A percentile compares a stretch with the other conserved stretches of the same genome.
These are phyloP conservation scores for Macropis europaea DNA, from an alignment of 2,888 invertebrate genomes.

Conservation along the genomic window DNA sequence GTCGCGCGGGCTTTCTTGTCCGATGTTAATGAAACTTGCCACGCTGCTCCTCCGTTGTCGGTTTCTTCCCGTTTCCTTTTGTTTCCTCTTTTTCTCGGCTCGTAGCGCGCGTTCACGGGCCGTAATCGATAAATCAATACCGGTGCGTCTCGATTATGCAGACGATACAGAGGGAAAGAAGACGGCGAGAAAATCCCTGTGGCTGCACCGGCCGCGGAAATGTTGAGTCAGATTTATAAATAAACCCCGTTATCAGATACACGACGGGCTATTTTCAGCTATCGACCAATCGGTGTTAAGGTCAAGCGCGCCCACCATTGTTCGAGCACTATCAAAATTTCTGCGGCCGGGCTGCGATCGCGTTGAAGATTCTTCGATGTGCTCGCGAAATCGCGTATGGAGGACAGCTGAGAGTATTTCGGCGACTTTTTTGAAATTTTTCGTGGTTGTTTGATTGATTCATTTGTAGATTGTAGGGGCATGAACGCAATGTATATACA, in stretches of 20 bases:
- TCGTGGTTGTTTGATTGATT: too few species aligned
- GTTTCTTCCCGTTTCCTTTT: too few species aligned
- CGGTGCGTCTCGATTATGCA: too few species aligned
- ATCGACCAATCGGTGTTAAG: constrained; percentile 78
- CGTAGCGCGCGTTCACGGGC: too few species aligned
- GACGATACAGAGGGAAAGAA: too few species aligned
- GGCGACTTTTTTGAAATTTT: too few species aligned
- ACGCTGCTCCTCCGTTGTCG: too few species aligned
- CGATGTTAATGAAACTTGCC: not conserved
- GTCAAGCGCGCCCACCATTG: constrained; percentile 71
- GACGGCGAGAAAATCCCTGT: not conserved
- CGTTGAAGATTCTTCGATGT: too few species aligned
- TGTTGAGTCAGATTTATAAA: constrained; percentile 54
- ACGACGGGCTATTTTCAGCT: constrained; percentile 74
- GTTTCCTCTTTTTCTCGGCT: not conserved
- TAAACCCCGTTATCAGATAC: constrained; percentile 66
- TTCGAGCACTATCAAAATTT: constrained; percentile 62
- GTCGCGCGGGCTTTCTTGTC: not conserved
- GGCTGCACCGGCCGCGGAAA: constrained; percentile 22
- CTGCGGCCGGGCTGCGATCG: constrained; percentile 44
- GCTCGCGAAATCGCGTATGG: too few species aligned
- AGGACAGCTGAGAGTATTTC: too few species aligned
- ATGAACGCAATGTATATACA: too few species aligned
- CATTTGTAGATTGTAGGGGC: too few species aligned
- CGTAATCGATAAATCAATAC: constrained; percentile 42